Conservation (phyloP, 2,888 invertebrate genomes). For the Melinopterus prodromus region DNA sequence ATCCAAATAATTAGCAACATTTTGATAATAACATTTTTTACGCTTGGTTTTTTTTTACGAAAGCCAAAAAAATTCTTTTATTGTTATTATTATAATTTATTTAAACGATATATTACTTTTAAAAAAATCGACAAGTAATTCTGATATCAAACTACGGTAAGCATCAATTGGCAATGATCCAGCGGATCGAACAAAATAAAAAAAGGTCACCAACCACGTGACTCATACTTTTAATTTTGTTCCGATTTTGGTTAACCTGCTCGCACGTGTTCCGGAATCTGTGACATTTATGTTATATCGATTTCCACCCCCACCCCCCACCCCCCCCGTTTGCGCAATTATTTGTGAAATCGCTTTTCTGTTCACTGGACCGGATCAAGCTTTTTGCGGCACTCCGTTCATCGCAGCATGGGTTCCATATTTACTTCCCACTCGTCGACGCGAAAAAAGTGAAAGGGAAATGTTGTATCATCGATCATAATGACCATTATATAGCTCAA, state of each 20-base stretch:
- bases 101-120: neutral
- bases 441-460: neutral
- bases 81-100: neutral
- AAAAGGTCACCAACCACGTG: neutral
- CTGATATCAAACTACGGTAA: neutral
- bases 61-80: too few species aligned
- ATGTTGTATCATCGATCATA: neutral
- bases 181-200: too few species aligned
- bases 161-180: neutral
- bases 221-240: neutral
- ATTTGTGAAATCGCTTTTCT: neutral
- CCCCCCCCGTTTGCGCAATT: neutral
- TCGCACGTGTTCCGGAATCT: neutral
- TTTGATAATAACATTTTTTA: too few species aligned
- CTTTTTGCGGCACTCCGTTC: neutral
- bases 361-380: neutral
- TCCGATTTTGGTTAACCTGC: neutral
- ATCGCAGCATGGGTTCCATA: neutral
- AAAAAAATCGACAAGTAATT: neutral
- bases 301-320: neutral
- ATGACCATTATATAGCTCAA: neutral
- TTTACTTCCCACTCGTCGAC: neutral
- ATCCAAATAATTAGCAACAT: too few species aligned
- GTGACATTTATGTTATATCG: neutral
- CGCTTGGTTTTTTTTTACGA: too few species aligned